These are phyloP conservation scores for Hypomesus transpacificus DNA, from an alignment of 2,113 vertebrate genomes.

Conservation along the genomic window DNA sequence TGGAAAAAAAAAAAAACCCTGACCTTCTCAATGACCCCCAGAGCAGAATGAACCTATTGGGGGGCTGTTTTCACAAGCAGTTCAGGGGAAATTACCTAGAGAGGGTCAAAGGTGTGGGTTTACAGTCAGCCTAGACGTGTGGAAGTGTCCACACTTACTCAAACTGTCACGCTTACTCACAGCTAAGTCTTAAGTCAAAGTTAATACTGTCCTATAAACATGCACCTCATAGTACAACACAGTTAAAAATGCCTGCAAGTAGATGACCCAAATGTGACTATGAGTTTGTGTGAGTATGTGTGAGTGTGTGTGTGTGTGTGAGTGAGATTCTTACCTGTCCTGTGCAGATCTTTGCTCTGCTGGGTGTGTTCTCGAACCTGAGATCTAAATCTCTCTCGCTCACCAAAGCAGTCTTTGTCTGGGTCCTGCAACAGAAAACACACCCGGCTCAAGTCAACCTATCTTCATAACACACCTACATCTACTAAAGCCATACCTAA, in stretches of 20 bases:
- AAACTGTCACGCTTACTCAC: background rate
- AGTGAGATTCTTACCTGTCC: constrained; percentile 50
- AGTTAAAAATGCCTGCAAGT: background rate
- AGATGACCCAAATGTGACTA: no score
- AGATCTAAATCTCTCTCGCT: constrained; percentile 55
- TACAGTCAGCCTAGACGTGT: constrained; percentile 41
- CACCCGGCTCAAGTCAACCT: background rate
- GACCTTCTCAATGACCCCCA: constrained; percentile 28
- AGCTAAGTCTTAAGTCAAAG: constrained; percentile 37
- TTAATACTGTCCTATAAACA: constrained; percentile 38
- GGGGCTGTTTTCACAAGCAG: constrained; percentile 45
- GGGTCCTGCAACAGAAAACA: constrained; percentile 48
- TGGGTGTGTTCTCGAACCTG: constrained; percentile 56
- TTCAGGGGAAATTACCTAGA: constrained; percentile 45
- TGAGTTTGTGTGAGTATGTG: no score
- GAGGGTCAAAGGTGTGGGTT: constrained; percentile 21
- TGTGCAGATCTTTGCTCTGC: constrained; percentile 52
- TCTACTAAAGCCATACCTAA: background rate
- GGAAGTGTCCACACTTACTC: no score
- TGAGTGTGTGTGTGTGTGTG: background rate
- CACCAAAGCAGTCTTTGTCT: constrained; percentile 47
- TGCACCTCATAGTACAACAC: constrained; percentile 15
- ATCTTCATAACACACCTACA: background rate
- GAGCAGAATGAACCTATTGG: constrained; percentile 54
- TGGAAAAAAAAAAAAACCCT: constrained; percentile 47